Base-by-base conservation (phyloP, 2,888 invertebrate genomes). In the Cephus runcator region DNA sequence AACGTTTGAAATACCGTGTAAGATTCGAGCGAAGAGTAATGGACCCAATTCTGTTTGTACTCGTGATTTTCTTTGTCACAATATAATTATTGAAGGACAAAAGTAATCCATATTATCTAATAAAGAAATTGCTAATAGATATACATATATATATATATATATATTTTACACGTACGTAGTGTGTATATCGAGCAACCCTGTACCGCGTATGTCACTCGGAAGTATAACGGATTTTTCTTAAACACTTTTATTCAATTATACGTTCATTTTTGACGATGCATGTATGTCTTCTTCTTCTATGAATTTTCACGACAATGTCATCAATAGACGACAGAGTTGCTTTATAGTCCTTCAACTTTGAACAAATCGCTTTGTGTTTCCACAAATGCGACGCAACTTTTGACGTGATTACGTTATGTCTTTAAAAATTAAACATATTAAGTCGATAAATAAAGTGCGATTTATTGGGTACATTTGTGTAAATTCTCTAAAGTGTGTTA, bases 41-140 rank as follows among this genome's bases (percentile, higher is more conserved):
- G 56, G 56, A 56, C 23, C 23, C 56, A 23, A 56, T 56, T 56
- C 23, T 9, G 2, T 56, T 23, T 56, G 9, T 56, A 56, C 23
- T 56, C 56, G 23, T 56, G 23, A 56, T 71, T 71, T 78, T 69
- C 75, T 69, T 76, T 76, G 73, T 73, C 76, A 73, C 36, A 78
- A 71, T 76, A 76, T 69, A 68, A 78, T 75, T 71, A 76, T 73
- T 34, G 75, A 34, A 74, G 69, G 71, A 73, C 40, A 73, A 73
- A 71, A 77, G 71, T 40, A 15, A 75, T 34, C 23, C 56, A 56
- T 56, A 56, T 56, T 56, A 56, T 56, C 56, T 56, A 56, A 56
- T 56, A 71, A 71, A 69, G 33, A 69, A 33, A 71, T 71, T 23
- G 71, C 71, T 34, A 31, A 34, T 34, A 71, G 71, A 71, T 71